These are phyloP conservation scores for Sitta europaea DNA, from an alignment of 2,113 vertebrate species.

Conservation along the genomic window DNA sequence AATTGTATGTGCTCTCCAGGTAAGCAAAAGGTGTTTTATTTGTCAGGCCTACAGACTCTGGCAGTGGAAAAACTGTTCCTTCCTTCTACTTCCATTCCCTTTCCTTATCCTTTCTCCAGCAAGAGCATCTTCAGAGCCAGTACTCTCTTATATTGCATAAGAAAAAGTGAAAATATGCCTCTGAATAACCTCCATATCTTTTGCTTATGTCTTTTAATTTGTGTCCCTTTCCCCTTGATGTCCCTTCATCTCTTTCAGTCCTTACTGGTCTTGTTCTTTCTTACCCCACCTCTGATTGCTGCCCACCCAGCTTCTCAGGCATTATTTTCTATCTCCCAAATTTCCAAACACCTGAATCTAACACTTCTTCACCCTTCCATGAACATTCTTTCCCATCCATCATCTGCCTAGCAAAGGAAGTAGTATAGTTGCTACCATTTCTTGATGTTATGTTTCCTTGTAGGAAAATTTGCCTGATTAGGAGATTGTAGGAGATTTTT, in stretches of 20 bases:
- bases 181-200: not conserved
- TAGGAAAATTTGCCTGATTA: no score
- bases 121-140: not conserved
- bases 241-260: not conserved
- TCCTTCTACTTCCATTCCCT: not conserved
- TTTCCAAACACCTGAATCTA: not conserved
- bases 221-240: not conserved
- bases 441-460: not conserved
- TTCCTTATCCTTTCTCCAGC: not conserved
- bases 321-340: not conserved
- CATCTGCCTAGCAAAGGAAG: not conserved
- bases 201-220: not conserved
- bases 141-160: not conserved
- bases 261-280: not conserved
- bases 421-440: not conserved
- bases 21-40: not conserved
- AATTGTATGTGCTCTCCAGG: not conserved
- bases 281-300: not conserved
- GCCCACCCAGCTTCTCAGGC: fast-evolving
- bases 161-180: not conserved
- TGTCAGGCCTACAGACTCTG: not conserved
- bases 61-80: not conserved
- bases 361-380: not conserved
- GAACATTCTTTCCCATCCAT: not conserved
- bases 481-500: no score